Evolutionary conservation across 2,888 invertebrate species (phyloP).

Genomic region (Tetropium fuscum): DNA sequence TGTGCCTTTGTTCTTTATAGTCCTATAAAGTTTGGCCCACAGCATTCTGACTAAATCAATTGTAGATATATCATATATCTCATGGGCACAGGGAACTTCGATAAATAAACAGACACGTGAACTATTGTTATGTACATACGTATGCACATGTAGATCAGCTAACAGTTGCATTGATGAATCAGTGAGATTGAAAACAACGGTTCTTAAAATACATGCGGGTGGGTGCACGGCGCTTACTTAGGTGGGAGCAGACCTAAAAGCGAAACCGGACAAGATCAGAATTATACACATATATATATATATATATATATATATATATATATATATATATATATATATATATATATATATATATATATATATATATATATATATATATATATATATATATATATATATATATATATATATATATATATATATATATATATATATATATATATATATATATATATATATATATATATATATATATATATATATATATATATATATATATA

Average conservation of each 20-base stretch:
- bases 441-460: too few relatives aligned
- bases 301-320: not conserved
- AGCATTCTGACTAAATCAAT: conserved; percentile 9
- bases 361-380: too few relatives aligned
- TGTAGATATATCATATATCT: conserved; percentile 7
- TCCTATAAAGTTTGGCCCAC: not conserved
- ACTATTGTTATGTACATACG: conserved; percentile 11
- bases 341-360: too few relatives aligned
- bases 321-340: not conserved
- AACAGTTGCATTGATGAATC: conserved; percentile 1
- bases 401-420: too few relatives aligned
- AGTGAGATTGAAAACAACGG: conserved; percentile 4
- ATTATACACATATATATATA: not conserved
- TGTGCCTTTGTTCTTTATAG: not conserved
- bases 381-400: too few relatives aligned
- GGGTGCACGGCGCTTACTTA: not conserved
- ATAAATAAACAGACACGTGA: conserved; percentile 9
- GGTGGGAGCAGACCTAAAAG: conserved; percentile 5
- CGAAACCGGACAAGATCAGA: not conserved
- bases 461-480: too few relatives aligned
- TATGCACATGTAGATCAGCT: conserved; percentile 2
- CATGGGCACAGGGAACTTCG: conserved; percentile 6
- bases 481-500: too few relatives aligned
- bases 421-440: too few relatives aligned
- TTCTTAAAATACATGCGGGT: conserved; percentile 18